A percentile compares a stretch with the other conserved stretches of the same genome.
These are phyloP conservation scores for Pantherophis guttatus DNA, from an alignment of 2,113 vertebrate species.

Conservation along the genomic window DNA sequence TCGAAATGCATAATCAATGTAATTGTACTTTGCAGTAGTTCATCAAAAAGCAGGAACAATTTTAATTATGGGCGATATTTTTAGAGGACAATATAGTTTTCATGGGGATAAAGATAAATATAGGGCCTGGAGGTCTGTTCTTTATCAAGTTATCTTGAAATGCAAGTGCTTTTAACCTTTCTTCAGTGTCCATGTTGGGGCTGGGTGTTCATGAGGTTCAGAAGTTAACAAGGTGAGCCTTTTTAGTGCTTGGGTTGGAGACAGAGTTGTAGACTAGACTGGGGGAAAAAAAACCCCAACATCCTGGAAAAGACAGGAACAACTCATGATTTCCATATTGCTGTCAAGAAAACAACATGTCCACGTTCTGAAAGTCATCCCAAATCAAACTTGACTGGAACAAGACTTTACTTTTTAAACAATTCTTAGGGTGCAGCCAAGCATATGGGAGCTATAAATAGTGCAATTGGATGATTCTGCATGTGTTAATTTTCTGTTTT, in stretches of 20 bases:
- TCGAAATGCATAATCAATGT: neutral
- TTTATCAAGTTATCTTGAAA: neutral
- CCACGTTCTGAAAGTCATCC: neutral
- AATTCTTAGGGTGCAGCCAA: neutral
- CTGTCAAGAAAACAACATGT: neutral
- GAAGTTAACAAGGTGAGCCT: neutral
- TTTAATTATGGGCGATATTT: neutral
- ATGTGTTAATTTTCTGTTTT: neutral
- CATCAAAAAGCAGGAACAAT: accelerated
- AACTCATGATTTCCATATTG: neutral
- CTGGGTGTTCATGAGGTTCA: neutral
- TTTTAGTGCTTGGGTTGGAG: neutral
- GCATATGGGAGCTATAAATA: neutral
- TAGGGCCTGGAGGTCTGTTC: neutral
- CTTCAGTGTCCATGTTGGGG: neutral
- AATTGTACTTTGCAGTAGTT: neutral
- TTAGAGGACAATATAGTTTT: neutral
- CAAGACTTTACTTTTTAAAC: neutral
- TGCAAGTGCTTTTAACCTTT: neutral
- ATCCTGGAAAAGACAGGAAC: neutral
- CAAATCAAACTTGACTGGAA: neutral
- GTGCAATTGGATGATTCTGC: neutral
- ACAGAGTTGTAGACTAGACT: neutral
- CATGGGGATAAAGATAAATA: neutral
- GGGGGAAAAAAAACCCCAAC: neutral